These are phyloP conservation scores for Cryptophagus acutangulus DNA, from an alignment of 2,888 invertebrate genomes.

Conservation along the genomic window DNA sequence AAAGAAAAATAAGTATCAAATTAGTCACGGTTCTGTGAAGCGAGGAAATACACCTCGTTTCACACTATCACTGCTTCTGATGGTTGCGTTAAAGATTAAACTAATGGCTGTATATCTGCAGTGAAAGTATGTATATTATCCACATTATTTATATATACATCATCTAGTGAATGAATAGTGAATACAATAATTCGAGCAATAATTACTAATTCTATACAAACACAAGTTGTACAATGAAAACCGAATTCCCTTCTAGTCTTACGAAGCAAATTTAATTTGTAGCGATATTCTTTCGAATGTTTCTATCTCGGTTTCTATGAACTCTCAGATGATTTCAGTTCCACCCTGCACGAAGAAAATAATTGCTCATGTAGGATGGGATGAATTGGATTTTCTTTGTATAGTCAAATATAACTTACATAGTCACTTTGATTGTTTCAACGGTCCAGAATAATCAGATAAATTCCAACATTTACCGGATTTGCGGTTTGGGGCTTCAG, in stretches of 20 bases:
- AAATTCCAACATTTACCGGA: conserved; percentile 36
- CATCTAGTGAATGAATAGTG: no score
- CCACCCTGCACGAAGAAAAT: neutral
- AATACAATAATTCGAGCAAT: no score
- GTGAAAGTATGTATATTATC: conserved; percentile 6
- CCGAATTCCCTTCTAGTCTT: no score
- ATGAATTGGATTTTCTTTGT: conserved; percentile 10
- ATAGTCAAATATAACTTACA: conserved; percentile 16
- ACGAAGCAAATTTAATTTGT: no score
- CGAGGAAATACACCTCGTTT: conserved; percentile 47
- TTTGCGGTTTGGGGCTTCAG: conserved; percentile 32
- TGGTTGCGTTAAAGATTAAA: conserved; percentile 28
- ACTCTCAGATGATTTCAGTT: no score
- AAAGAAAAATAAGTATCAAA: conserved; percentile 44
- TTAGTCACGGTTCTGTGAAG: conserved; percentile 44
- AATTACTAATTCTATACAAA: no score
- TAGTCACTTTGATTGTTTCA: conserved; percentile 24
- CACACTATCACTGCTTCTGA: conserved; percentile 43
- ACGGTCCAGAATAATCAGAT: conserved; percentile 29
- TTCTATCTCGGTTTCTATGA: no score
- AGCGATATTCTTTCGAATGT: no score
- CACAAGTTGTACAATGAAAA: no score
- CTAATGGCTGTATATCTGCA: conserved; percentile 5
- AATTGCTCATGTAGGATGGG: no score
- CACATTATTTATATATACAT: no score